Evolutionary conservation across 2,797 vertebrate species (phyloP).

Genomic region (Taenioides sp.): DNA sequence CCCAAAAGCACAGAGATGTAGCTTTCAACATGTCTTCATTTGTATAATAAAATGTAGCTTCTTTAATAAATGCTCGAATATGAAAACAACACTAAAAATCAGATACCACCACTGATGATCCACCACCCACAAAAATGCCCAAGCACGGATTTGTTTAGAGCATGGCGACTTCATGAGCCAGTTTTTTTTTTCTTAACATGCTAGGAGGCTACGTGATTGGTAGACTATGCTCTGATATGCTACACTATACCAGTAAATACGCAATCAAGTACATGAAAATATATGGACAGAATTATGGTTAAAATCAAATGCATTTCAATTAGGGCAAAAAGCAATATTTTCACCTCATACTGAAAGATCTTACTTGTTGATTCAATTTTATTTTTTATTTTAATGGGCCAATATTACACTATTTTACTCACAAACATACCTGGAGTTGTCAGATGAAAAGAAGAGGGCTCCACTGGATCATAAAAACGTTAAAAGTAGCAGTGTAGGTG

Average conservation of each 20-base stretch:
- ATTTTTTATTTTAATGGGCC: too few species aligned
- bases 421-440: too few species aligned
- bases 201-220: background rate
- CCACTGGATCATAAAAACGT: too few species aligned
- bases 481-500: too few species aligned
- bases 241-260: background rate
- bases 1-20: conserved; percentile 13
- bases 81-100: background rate
- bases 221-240: background rate
- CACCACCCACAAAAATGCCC: background rate
- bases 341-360: too few species aligned
- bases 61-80: background rate
- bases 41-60: background rate
- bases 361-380: too few species aligned
- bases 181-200: background rate
- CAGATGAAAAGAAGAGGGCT: too few species aligned
- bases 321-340: too few species aligned
- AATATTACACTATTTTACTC: too few species aligned
- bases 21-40: background rate
- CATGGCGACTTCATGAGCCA: background rate
- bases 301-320: too few species aligned
- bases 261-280: background rate
- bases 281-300: background rate
- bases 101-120: background rate
- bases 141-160: background rate